Evolutionary conservation across 2,797 vertebrate species (phyloP).

Genomic region (Oceanodroma leucorhoa): DNA sequence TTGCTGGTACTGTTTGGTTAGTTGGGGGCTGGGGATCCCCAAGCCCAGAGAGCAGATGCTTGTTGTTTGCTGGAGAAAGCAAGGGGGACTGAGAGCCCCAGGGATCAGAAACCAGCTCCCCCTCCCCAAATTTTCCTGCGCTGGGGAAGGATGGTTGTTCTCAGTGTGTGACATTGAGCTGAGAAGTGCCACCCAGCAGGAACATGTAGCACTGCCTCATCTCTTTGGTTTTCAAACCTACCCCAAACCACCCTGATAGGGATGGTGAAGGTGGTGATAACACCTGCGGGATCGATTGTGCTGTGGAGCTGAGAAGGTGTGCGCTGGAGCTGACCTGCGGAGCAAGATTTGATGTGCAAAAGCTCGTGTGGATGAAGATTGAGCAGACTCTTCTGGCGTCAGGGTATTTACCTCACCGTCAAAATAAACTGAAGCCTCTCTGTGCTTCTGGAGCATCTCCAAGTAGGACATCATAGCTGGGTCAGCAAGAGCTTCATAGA

Average conservation of each 20-base stretch:
- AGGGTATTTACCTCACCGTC: not conserved
- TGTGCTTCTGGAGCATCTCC: not conserved
- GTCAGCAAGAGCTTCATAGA: not conserved
- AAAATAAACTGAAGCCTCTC: not conserved
- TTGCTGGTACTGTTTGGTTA: not conserved
- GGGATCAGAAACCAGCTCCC: not conserved
- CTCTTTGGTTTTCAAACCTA: not conserved
- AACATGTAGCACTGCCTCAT: not conserved
- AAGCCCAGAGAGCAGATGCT: not conserved
- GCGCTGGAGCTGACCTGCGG: not conserved
- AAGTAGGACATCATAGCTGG: not conserved
- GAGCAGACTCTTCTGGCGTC: not conserved
- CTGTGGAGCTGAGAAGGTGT: not conserved
- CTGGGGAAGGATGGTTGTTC: not conserved
- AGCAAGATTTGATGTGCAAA: not conserved
- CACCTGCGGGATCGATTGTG: fast-evolving
- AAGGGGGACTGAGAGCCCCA: not conserved
- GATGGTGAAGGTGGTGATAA: not conserved
- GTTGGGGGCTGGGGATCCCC: not conserved
- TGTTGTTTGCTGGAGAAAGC: not conserved
- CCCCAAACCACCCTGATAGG: not conserved
- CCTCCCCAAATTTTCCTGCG: not conserved
- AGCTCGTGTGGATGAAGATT: not conserved
- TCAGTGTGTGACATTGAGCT: not conserved
- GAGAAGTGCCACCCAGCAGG: not conserved